Evolutionary conservation across 2,888 invertebrate species (phyloP), one percentile per base, ranked within the genome.

Genomic region (Muschampia plurimacula): DNA sequence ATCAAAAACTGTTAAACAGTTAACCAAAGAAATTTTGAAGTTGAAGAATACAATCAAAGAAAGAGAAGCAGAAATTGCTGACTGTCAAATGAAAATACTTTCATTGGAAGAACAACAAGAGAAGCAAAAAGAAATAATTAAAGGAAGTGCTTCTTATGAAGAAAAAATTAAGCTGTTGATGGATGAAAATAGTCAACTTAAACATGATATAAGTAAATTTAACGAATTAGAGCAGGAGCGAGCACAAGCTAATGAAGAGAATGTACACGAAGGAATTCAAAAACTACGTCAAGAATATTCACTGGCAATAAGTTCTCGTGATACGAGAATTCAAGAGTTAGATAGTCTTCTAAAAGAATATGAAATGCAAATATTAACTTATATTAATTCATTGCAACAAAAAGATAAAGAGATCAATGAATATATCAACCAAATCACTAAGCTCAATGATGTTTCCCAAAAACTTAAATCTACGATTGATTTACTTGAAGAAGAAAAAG

Each of bases 371-470:
- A 90, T 95, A 80, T 85, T 85, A 72, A 93, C 88, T 74, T 91
- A 92, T 72, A 86, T 88, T 32, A 92, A 89, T 75, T 85, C 86
- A 36, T 81, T 94, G 75, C 92, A 93, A 77, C 91, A 91, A 78
- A 95, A 93, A 83, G 91, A 93, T 78, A 93, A 92, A 81, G 93
- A 93, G 82, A 81, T 95, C 70, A 81, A 91, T 10, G 91, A 93
- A 74, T 94, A 95, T 82, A 89, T 95, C 7, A 92, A 94, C 72
- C 95, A 96, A 89, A 88, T 96, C 9, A 90, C 95, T 28, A 95
- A 95, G 82, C 81, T 95, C 22, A 95, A 95, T 83, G 89, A 90
- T 75, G 86, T 94, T 12, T 89, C 95, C 6, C 91, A 93, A 72
- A 94, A 93, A 81, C 82, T 95, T 5, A 93, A 90, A 82, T 93